These are phyloP conservation scores for Actias luna DNA, from an alignment of 2,888 invertebrate species.

Conservation along the genomic window DNA sequence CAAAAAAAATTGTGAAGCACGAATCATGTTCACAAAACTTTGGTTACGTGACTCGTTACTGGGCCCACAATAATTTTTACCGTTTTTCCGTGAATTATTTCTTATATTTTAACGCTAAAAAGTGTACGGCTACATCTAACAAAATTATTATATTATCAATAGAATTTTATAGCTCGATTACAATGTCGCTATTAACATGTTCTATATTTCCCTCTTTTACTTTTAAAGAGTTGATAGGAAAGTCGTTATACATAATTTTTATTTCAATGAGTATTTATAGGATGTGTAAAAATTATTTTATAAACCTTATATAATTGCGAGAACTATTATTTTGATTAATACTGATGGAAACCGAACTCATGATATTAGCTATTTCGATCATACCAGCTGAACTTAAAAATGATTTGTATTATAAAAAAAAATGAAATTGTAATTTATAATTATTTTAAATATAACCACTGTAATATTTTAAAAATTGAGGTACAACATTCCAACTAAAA, in stretches of 20 bases:
- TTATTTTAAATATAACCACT: no score
- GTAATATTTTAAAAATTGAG: no score
- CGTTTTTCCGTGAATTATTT: not conserved
- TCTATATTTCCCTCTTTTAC: not conserved
- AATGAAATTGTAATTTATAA: no score
- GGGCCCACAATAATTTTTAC: not conserved
- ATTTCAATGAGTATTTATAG: not conserved
- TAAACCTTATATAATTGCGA: not conserved
- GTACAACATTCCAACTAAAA: no score
- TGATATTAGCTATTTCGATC: not conserved
- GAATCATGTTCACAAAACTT: constrained; percentile 2
- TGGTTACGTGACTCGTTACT: constrained; percentile 4
- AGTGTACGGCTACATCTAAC: not conserved
- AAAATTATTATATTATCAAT: not conserved
- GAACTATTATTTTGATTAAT: not conserved
- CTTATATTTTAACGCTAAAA: not conserved
- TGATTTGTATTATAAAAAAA: no score
- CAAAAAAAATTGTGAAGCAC: not conserved
- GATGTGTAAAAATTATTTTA: not conserved
- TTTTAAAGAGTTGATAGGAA: not conserved
- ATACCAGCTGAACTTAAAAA: no score
- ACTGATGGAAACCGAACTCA: not conserved
- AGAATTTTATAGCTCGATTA: not conserved
- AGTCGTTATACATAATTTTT: no score
- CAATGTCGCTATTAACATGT: not conserved